Base-by-base conservation (phyloP, 2,888 invertebrate species). In the Zygothrica quintamaculata region DNA sequence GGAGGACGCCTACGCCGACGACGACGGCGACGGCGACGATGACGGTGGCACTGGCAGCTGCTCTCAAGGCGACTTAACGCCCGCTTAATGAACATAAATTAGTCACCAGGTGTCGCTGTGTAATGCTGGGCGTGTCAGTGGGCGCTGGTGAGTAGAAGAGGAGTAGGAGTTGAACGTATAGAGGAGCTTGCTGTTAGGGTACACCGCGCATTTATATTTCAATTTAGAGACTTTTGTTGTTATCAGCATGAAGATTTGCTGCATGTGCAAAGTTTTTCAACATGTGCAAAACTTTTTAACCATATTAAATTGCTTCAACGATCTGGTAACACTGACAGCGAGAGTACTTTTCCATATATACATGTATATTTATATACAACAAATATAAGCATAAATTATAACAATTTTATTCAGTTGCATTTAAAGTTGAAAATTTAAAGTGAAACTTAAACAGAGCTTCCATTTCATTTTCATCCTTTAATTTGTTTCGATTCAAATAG, bases 21-120 rank as follows among this genome's bases (percentile, higher is more conserved):
- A 11, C 66, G 51, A 18, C 47, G 68, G 25, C 52, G 15, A 37
- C 16, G 37, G 4, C n/a, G 25, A 42, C 7, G 9, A 42, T 9
- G 22, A 18, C 15, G 25, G 6, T 6, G 42, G 3, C 12, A 40
- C 34, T 56, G 62, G 53, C 79, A 79, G 76, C 84, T 85, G 80
- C 80, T 80, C 84, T 80, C 84, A 67, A 75, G 82, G 76, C 80
- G 73, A 85, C 81, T 78, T 85, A 82, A 70, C 84, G 79, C 78
- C 77, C 76, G 80, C 87, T 87, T 85, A 84, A 88, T 88, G 86
- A 87, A 84, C 88, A 81, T 86, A 88, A 88, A 87, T 88, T 87
- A 87, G 86, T 84, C 88, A 64, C 69, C 71, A 87, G 88, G 86
- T 84, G 87, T 84, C 80, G 72, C 66, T 50, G 65, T 40, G 57